Evolutionary conservation across 2,888 invertebrate genomes (phyloP).

Genomic region (Coenonympha arcania): DNA sequence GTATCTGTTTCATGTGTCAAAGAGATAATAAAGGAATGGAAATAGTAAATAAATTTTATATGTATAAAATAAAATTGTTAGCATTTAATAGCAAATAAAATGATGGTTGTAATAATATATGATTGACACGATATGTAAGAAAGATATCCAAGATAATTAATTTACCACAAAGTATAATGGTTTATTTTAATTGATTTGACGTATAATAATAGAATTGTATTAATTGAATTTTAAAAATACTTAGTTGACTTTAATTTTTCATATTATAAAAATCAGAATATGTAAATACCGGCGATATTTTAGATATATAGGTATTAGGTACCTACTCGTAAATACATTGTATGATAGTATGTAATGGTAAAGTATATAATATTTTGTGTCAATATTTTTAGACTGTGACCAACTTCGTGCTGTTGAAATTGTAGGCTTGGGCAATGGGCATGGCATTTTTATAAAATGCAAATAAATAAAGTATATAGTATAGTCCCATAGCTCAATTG

Average conservation of each 20-base stretch:
- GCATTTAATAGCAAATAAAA: slow-evolving; percentile 3
- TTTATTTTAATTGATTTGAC: background rate
- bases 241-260: background rate
- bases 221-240: too few species aligned
- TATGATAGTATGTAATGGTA: slow-evolving; percentile 5
- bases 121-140: background rate
- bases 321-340: too few species aligned
- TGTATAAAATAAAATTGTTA: background rate
- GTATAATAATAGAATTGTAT: too few species aligned
- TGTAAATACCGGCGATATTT: background rate
- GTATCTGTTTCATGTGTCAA: too few species aligned
- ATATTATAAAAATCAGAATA: background rate
- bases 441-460: background rate
- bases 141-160: background rate
- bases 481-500: background rate
- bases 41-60: too few species aligned
- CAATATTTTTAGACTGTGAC: slow-evolving; percentile 17
- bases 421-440: background rate
- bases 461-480: background rate
- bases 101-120: background rate
- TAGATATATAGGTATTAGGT: too few species aligned
- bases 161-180: background rate
- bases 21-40: too few species aligned
- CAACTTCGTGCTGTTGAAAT: background rate
- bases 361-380: slow-evolving; percentile 15